Conservation (phyloP, 2,113 vertebrate species). For the Anarhynchus alexandrinus region DNA sequence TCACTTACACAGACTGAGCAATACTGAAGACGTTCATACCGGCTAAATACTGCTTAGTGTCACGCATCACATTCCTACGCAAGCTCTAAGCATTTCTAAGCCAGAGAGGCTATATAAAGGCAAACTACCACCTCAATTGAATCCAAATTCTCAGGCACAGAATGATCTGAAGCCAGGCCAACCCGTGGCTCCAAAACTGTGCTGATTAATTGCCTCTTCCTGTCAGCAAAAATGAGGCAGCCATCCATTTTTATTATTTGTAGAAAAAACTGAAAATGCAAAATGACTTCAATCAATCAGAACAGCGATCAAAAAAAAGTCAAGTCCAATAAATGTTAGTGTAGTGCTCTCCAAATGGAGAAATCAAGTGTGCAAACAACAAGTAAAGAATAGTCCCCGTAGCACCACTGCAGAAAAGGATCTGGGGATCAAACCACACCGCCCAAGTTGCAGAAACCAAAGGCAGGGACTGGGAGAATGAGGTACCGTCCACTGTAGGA, state of each 20-base stretch:
- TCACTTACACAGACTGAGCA: background rate
- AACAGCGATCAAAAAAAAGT: background rate
- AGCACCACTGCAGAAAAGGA: background rate
- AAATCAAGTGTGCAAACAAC: background rate
- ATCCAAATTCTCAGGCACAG: background rate
- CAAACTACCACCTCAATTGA: background rate
- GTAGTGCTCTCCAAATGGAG: background rate
- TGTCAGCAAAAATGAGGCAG: background rate
- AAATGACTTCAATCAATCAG: background rate
- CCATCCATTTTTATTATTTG: background rate
- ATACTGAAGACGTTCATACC: background rate
- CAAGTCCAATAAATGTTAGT: background rate
- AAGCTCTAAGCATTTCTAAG: background rate
- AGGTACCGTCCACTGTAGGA: too few species aligned
- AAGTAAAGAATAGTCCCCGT: background rate
- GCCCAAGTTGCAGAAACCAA: too few species aligned
- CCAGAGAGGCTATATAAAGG: background rate
- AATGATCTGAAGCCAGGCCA: background rate
- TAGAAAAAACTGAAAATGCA: background rate
- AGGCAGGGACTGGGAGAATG: too few species aligned
- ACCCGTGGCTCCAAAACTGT: background rate
- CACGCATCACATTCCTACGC: accelerated
- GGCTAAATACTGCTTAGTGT: background rate
- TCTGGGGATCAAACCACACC: background rate
- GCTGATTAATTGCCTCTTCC: background rate